Base-by-base conservation (phyloP, 2,797 vertebrate species). In the Siniperca scherzeri region DNA sequence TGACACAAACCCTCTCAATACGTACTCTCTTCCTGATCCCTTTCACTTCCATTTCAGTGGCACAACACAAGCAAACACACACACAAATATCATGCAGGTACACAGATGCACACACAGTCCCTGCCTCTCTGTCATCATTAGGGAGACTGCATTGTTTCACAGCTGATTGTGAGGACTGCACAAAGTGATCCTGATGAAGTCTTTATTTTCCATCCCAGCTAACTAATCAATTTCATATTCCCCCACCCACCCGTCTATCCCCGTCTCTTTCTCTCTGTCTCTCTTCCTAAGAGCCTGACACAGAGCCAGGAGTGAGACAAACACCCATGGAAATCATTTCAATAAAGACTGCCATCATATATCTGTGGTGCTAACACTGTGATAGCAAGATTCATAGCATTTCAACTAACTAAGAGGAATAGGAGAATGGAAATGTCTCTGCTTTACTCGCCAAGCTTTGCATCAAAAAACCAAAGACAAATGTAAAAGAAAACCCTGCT, bases 201-300 rank as follows among this genome's bases (percentile, higher is more conserved):
- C 94, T 92, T 93, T 91, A 93, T 94, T 94, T 93, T 93, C 90
- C 87, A 92, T 93, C 85, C 87, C 82, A 92, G 90, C 89, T 89
- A 90, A 87, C 93, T 93, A 93, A 94, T 93, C 93, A 93, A 93
- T 93, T 92, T 93, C 92, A 92, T 93, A 90, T 93, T 90, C 91
- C 62, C 21, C 61, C 27, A 61, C 56, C 70, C 25, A 6, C 36
- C 83, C 73, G 59, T 83, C 84, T 83, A 76, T 85, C 81, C 86
- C 83, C 38, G 22, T 80, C 87, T 82, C 83, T 57, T 69, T 78
- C 88, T 65, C 83, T 77, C 73, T 44, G 83, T 79, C 88, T 89
- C 85, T 85, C 85, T 76, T 80, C 81, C 85, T 90, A 86, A 92
- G 93, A 90, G 86, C 82, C 91, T 88, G 88, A 89, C 88, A 88